Evolutionary conservation across 2,888 invertebrate genomes (phyloP).

Genomic region (Thera britannica): DNA sequence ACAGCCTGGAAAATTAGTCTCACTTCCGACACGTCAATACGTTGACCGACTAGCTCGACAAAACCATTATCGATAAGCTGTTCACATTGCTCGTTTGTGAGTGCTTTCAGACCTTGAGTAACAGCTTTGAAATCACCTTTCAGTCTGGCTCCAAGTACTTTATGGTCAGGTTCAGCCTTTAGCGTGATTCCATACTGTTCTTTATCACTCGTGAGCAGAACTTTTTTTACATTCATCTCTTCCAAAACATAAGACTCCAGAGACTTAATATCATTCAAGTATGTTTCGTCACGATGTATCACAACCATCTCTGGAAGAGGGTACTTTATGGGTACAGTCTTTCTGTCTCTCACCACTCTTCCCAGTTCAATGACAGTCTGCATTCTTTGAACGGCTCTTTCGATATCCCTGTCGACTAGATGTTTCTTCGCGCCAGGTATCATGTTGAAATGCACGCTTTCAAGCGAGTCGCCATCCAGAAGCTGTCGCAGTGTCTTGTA

Average conservation of each 20-base stretch:
- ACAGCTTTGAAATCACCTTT: conserved; percentile 96
- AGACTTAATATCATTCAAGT: conserved; percentile 90
- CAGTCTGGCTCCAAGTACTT: conserved; percentile 93
- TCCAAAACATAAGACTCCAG: conserved; percentile 94
- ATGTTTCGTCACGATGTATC: conserved; percentile 92
- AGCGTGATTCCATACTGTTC: conserved; percentile 95
- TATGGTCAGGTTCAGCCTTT: conserved; percentile 97
- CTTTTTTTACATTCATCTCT: conserved; percentile 95
- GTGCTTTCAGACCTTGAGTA: conserved; percentile 90
- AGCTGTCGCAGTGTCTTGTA: conserved; percentile 93
- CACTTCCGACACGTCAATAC: conserved; percentile 90
- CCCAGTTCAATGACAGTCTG: conserved; percentile 98
- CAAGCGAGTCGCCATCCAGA: conserved; percentile 80
- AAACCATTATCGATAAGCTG: conserved; percentile 88
- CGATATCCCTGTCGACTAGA: conserved; percentile 93
- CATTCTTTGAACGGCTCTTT: conserved; percentile 95
- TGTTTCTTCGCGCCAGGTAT: conserved; percentile 89
- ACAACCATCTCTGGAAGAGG: conserved; percentile 98
- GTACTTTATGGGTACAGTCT: conserved; percentile 97
- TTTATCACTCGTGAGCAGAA: conserved; percentile 95
- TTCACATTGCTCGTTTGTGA: conserved; percentile 92
- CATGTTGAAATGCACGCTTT: conserved; percentile 97
- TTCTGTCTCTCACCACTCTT: conserved; percentile 95
- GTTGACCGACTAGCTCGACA: conserved; percentile 90
- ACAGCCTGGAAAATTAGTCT: conserved; percentile 92